Percentiles rank a stretch among this genome's conserved stretches.
Conservation (phyloP, 2,888 invertebrate genomes). For the Eupithecia subumbrata region DNA sequence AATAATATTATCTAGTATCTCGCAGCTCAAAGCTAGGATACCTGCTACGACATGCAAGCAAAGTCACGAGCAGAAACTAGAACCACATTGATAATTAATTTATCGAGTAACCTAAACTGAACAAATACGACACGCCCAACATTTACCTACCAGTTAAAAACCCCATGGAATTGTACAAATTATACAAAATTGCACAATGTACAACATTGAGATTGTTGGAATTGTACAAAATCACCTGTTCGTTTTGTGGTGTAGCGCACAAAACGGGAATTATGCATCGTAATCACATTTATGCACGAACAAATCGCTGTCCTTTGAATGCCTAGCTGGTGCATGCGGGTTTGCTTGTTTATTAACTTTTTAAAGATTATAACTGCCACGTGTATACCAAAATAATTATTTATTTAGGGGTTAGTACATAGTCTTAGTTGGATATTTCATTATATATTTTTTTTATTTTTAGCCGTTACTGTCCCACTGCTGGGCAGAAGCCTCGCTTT, state of each 20-base stretch:
- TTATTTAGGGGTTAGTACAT: neutral
- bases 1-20: too few species aligned
- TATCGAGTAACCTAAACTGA: too few species aligned
- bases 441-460: too few species aligned
- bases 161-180: neutral
- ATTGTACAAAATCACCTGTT: slow-evolving; percentile 48
- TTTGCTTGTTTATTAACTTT: neutral
- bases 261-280: slow-evolving; percentile 50
- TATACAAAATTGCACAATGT: neutral
- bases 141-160: neutral
- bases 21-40: too few species aligned
- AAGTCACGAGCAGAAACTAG: too few species aligned
- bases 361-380: too few species aligned
- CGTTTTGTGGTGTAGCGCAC: slow-evolving; percentile 45
- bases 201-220: slow-evolving; percentile 2
- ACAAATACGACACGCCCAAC: neutral
- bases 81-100: too few species aligned
- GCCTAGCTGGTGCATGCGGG: neutral
- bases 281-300: slow-evolving; percentile 53
- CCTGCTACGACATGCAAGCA: too few species aligned
- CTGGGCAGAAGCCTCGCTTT: too few species aligned
- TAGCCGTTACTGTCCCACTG: too few species aligned
- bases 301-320: slow-evolving; percentile 47
- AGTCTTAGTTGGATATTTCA: neutral
- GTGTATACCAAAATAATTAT: neutral